Percentiles rank a stretch among this genome's conserved stretches.
These are phyloP conservation scores for Oedothorax gibbosus DNA, from an alignment of 1,140 invertebrate species.

Conservation along the genomic window DNA sequence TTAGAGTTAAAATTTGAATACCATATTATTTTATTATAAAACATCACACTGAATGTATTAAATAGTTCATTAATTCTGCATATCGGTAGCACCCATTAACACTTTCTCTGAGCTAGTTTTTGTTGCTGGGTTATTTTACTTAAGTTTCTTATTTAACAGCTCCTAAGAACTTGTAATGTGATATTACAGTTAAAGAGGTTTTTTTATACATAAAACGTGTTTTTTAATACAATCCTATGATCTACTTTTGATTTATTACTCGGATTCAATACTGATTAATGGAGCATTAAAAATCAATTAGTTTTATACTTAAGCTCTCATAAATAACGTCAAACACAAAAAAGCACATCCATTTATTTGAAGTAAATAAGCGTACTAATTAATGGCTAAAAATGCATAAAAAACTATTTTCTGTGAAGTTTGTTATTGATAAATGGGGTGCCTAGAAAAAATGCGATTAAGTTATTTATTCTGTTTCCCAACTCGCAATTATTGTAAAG, in stretches of 20 bases:
- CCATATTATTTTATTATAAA: too few species aligned
- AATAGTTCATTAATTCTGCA: too few species aligned
- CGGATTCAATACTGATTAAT: slow-evolving; percentile 7
- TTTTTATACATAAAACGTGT: too few species aligned
- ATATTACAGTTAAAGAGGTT: too few species aligned
- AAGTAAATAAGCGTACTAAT: slow-evolving; percentile 25
- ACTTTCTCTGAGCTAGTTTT: too few species aligned
- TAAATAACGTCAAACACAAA: slow-evolving; percentile 37
- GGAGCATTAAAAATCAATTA: slow-evolving; percentile 54
- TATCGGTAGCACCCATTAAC: too few species aligned
- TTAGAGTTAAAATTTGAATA: too few species aligned
- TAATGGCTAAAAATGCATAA: slow-evolving; percentile 31
- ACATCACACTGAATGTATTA: too few species aligned
- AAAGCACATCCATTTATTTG: slow-evolving; percentile 10
- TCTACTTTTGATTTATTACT: slow-evolving; percentile 17
- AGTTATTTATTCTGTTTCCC: slow-evolving; percentile 45
- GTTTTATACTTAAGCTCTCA: slow-evolving; percentile 4
- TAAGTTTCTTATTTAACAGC: too few species aligned
- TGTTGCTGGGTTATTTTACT: too few species aligned
- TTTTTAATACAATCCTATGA: too few species aligned
- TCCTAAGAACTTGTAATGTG: too few species aligned
- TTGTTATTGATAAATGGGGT: neutral
- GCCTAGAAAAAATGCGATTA: neutral
- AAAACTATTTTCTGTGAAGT: slow-evolving; percentile 38
- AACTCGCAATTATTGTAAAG: slow-evolving; percentile 46